These are phyloP conservation scores for Moxostoma hubbsi DNA, from an alignment of 2,797 vertebrate genomes.

Conservation along the genomic window DNA sequence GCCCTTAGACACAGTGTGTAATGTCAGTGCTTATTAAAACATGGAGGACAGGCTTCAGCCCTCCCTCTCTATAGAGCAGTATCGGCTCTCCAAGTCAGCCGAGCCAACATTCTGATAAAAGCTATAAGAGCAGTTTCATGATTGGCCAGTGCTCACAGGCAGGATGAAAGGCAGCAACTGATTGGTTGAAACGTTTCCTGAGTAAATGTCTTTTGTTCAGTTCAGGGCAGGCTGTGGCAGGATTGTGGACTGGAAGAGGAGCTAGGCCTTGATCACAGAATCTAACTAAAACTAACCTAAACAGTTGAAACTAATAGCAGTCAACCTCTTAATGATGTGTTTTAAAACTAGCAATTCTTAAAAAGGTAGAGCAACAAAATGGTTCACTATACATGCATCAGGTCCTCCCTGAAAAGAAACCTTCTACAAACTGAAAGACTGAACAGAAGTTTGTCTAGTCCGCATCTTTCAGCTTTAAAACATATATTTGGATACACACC, in stretches of 20 bases:
- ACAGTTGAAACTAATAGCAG: background rate
- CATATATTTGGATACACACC: background rate
- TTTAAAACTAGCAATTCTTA: background rate
- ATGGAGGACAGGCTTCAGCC: constrained; percentile 99
- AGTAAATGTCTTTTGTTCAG: constrained; percentile 98
- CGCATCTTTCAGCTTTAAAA: background rate
- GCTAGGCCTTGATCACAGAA: constrained; percentile 79
- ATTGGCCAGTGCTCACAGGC: constrained; percentile 83
- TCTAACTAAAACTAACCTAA: constrained; percentile 38
- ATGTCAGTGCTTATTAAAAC: constrained; percentile 99
- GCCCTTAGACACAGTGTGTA: constrained; percentile 98
- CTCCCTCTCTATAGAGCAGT: constrained; percentile 91
- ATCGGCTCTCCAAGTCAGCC: constrained; percentile 93
- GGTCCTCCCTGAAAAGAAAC: constrained; percentile 61
- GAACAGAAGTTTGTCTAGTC: constrained; percentile 18
- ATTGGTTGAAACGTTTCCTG: constrained; percentile 97
- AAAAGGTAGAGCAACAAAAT: constrained; percentile 49
- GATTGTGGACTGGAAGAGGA: constrained; percentile 81
- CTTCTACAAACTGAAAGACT: constrained; percentile 38
- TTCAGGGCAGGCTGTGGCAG: constrained; percentile 85
- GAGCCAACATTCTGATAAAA: constrained; percentile 89
- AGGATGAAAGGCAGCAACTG: constrained; percentile 87
- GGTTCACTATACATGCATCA: constrained; percentile 27
- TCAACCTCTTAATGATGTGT: background rate
- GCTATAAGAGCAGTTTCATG: constrained; percentile 86